Evolutionary conservation across 2,113 vertebrate genomes (phyloP).

Genomic region (Rhinolophus ferrumequinum): DNA sequence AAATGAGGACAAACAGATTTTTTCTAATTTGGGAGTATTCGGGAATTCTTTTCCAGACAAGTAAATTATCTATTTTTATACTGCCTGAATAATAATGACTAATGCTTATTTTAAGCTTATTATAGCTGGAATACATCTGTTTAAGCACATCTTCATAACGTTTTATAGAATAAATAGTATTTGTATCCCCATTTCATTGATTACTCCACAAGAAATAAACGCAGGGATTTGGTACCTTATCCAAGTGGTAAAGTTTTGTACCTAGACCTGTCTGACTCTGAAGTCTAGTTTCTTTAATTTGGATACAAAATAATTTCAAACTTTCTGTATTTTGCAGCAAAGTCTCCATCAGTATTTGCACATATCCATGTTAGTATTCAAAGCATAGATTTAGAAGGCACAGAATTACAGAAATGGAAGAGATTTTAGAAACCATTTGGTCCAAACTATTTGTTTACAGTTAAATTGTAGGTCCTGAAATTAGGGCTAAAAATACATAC

Average conservation of each 20-base stretch:
- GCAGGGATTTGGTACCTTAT: neutral
- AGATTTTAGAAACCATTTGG: neutral
- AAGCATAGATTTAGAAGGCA: constrained; percentile 4
- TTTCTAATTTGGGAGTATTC: neutral
- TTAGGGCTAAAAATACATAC: neutral
- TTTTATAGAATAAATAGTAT: neutral
- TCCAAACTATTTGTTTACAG: neutral
- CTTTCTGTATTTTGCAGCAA: constrained; percentile 23
- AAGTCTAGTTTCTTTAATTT: constrained; percentile 9
- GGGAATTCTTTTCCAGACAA: neutral
- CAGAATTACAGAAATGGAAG: neutral
- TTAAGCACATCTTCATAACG: neutral
- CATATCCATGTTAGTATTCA: neutral
- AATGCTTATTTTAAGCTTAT: neutral
- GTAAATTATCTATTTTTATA: neutral
- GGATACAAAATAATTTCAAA: neutral
- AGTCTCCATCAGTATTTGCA: neutral
- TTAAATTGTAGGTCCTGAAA: neutral
- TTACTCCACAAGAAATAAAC: constrained; percentile 8
- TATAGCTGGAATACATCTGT: neutral
- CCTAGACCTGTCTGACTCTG: neutral
- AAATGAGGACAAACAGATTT: neutral
- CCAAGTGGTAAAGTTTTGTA: neutral
- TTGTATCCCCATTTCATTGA: neutral
- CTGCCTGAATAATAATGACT: neutral